Evolutionary conservation across 1,140 invertebrate species (phyloP).

Genomic region (Tribolium castaneum): DNA sequence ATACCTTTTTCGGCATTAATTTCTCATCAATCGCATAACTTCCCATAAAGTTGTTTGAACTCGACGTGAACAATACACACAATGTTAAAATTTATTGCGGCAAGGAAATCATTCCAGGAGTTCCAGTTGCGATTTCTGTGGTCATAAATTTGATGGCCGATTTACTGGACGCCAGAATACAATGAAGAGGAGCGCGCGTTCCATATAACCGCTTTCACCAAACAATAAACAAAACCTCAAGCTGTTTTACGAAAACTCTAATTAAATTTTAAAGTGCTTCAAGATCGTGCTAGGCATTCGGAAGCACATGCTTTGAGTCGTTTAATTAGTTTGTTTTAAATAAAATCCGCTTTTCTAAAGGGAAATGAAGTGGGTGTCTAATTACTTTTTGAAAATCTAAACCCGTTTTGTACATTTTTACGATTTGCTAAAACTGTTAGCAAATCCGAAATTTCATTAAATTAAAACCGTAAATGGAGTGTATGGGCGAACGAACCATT

Average conservation of each 20-base stretch:
- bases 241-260: conserved; percentile 2
- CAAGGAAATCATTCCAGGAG: conserved; percentile 30
- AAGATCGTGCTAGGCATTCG: neutral
- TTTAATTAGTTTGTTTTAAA: conserved; percentile 13
- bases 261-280: conserved; percentile 18
- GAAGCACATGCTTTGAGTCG: conserved; percentile 7
- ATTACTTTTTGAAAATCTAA: neutral
- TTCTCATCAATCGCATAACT: neutral
- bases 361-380: neutral
- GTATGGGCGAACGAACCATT: conserved; percentile 20
- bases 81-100: conserved; percentile 33
- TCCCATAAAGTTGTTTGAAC: conserved; percentile 2
- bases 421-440: neutral
- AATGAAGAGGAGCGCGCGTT: neutral
- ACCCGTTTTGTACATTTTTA: neutral
- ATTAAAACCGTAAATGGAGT: conserved; percentile 15
- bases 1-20: neutral
- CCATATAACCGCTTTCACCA: neutral
- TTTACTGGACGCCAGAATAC: conserved; percentile 4
- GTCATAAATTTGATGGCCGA: conserved; percentile 28
- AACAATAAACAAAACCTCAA: conserved; percentile 9
- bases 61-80: neutral
- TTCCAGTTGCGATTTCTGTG: conserved; percentile 28
- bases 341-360: neutral
- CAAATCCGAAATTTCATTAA: conserved; percentile 3